A percentile compares a stretch with the other conserved stretches of the same genome.
Conservation (phyloP, 2,888 invertebrate species). For the Rhimphoctona megacephalus region DNA sequence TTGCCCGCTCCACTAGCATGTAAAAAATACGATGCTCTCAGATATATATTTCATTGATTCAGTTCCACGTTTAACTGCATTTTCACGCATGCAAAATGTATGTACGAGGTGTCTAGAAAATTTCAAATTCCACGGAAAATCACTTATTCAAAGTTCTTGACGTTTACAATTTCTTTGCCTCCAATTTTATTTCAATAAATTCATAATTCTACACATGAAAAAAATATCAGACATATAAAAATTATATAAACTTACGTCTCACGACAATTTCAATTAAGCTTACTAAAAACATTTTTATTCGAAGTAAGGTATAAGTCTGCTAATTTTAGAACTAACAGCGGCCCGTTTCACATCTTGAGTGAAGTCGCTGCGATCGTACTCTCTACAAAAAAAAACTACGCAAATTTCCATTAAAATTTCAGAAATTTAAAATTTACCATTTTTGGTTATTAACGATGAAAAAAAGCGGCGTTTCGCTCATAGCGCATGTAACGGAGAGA, state of each 20-base stretch:
- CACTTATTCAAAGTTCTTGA: background rate
- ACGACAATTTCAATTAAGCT: background rate
- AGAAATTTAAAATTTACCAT: too few species aligned
- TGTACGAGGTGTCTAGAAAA: slow-evolving; percentile 6
- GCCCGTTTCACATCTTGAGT: too few species aligned
- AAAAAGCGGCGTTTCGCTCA: too few species aligned
- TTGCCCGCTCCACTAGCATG: slow-evolving; percentile 6
- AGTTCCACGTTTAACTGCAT: slow-evolving; percentile 37
- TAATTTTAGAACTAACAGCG: too few species aligned
- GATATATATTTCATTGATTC: slow-evolving; percentile 57
- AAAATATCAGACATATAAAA: too few species aligned
- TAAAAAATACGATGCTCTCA: slow-evolving; percentile 27
- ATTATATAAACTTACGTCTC: background rate
- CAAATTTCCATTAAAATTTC: too few species aligned
- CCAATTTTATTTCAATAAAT: background rate
- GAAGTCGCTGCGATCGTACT: background rate
- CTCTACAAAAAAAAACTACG: too few species aligned
- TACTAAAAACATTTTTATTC: background rate
- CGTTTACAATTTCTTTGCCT: background rate
- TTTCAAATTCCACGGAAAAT: background rate
- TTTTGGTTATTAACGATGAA: too few species aligned
- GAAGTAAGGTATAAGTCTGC: too few species aligned
- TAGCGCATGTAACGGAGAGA: too few species aligned
- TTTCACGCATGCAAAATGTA: slow-evolving; percentile 23
- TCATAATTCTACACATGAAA: too few species aligned